Conservation (phyloP, 2,797 vertebrate genomes). For the Pantherophis alleghaniensis region DNA sequence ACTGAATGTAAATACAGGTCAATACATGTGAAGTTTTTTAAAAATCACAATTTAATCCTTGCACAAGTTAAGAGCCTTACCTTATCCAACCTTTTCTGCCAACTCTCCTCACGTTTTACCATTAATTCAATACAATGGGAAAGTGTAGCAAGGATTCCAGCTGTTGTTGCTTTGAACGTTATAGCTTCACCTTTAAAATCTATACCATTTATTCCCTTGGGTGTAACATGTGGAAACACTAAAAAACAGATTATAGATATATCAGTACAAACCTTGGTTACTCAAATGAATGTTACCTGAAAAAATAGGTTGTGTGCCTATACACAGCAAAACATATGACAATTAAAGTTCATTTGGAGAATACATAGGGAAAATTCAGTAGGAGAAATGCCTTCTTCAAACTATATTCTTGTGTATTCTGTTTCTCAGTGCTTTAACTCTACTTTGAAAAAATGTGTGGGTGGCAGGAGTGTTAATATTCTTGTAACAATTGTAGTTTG, state of each 20-base stretch:
- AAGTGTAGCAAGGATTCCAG: slow-evolving; percentile 92
- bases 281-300: slow-evolving; percentile 18
- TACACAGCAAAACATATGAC: not conserved
- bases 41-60: not conserved
- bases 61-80: slow-evolving; percentile 64
- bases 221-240: slow-evolving; percentile 83
- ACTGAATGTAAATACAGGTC: not conserved
- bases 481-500: slow-evolving; percentile 59
- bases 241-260: slow-evolving; percentile 38
- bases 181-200: slow-evolving; percentile 98
- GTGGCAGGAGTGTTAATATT: slow-evolving; percentile 62
- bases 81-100: slow-evolving; percentile 95
- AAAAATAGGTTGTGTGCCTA: not conserved
- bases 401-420: slow-evolving; percentile 50
- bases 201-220: slow-evolving; percentile 89
- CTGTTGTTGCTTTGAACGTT: slow-evolving; percentile 97
- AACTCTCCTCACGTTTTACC: slow-evolving; percentile 95
- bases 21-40: not conserved
- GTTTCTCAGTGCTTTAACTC: slow-evolving; percentile 52
- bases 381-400: slow-evolving; percentile 27
- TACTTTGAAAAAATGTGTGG: slow-evolving; percentile 51
- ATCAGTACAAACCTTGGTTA: slow-evolving; percentile 1
- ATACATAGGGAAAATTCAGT: slow-evolving; percentile 23
- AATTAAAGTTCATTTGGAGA: slow-evolving; percentile 26
- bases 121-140: slow-evolving; percentile 97